Evolutionary conservation across 2,113 vertebrate species (phyloP).

Genomic region (Neodontobutis hainanensis): DNA sequence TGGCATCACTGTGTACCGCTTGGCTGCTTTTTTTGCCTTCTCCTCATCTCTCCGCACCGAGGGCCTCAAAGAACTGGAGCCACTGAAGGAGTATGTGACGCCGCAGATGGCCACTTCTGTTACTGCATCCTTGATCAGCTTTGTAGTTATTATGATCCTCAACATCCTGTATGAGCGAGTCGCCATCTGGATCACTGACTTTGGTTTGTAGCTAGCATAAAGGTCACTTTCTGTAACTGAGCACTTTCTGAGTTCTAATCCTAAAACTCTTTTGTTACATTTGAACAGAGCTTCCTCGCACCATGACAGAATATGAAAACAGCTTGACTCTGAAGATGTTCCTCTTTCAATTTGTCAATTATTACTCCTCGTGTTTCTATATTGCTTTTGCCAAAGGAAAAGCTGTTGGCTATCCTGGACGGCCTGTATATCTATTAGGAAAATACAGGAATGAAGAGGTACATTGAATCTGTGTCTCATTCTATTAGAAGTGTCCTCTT

Average conservation of each 20-base stretch:
- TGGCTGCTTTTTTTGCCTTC: constrained; percentile 89
- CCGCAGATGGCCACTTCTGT: constrained; percentile 92
- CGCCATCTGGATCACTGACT: constrained; percentile 92
- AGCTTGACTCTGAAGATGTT: constrained; percentile 97
- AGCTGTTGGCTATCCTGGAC: constrained; percentile 87
- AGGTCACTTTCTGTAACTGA: neutral
- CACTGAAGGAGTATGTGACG: constrained; percentile 88
- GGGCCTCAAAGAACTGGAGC: constrained; percentile 78
- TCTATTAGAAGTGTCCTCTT: neutral
- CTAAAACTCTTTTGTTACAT: neutral
- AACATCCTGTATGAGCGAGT: constrained; percentile 91
- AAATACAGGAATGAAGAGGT: constrained; percentile 94
- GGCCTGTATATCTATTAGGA: constrained; percentile 87
- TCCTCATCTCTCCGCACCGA: constrained; percentile 74
- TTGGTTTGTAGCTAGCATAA: constrained; percentile 78
- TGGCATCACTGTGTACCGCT: constrained; percentile 91
- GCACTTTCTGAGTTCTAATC: neutral
- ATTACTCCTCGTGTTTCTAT: constrained; percentile 96
- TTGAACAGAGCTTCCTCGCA: constrained; percentile 88
- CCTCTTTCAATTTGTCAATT: constrained; percentile 96
- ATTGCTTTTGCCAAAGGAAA: constrained; percentile 95
- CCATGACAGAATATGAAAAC: constrained; percentile 92
- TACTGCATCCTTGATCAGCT: constrained; percentile 91
- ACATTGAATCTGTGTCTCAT: neutral
- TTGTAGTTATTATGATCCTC: constrained; percentile 91